Evolutionary conservation across 2,113 vertebrate genomes (phyloP).

Genomic region (Oryzias javanicus): DNA sequence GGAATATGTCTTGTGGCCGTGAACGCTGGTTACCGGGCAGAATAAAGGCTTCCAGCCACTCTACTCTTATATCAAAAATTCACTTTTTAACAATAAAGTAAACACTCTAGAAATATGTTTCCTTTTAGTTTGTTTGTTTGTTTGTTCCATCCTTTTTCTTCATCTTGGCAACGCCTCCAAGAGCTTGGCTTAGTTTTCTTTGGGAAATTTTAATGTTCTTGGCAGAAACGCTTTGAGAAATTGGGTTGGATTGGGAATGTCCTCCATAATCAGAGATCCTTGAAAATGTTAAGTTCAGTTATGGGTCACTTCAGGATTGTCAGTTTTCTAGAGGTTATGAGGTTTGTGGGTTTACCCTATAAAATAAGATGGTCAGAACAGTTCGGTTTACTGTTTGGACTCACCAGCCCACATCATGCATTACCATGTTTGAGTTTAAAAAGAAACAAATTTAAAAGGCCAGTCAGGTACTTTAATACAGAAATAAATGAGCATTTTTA

Average conservation of each 20-base stretch:
- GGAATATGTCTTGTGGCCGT: constrained; percentile 56
- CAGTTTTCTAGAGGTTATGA: neutral
- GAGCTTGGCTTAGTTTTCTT: neutral
- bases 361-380: neutral
- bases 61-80: too few relatives aligned
- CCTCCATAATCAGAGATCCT: neutral
- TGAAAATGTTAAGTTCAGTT: neutral
- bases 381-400: too few relatives aligned
- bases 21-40: constrained; percentile 4
- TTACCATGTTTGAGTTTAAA: too few relatives aligned
- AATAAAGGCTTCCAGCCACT: neutral
- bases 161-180: neutral
- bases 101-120: neutral
- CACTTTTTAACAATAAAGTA: neutral
- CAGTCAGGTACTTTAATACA: too few relatives aligned
- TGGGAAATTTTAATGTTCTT: neutral
- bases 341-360: neutral
- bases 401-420: too few relatives aligned
- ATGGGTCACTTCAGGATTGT: neutral
- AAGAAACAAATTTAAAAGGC: too few relatives aligned
- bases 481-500: too few relatives aligned
- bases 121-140: neutral
- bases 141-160: neutral
- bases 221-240: neutral
- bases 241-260: neutral